Evolutionary conservation across 1,140 invertebrate species (phyloP).

Genomic region (Drosophila hydei): DNA sequence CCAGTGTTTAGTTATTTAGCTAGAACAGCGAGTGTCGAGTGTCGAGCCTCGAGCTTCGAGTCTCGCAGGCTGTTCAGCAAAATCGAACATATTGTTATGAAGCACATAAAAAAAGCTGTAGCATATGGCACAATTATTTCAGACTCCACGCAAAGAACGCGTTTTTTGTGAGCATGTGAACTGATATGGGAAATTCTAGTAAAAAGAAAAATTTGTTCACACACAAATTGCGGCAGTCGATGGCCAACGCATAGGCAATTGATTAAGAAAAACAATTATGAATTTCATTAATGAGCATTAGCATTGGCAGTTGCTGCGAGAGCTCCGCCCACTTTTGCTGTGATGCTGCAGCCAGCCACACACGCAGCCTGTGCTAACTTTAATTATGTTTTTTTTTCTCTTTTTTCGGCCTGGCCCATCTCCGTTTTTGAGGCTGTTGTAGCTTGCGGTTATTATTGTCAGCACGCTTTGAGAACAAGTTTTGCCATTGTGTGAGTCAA

Average conservation of each 20-base stretch:
- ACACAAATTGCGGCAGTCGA: neutral
- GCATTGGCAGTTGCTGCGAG: no score
- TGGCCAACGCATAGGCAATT: neutral
- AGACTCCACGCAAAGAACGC: constrained; percentile 2
- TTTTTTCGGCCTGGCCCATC: constrained; percentile 8
- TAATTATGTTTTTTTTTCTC: constrained; percentile 5
- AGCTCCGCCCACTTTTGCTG: no score
- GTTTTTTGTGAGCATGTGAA: constrained; percentile 6
- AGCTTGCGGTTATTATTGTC: constrained; percentile 49
- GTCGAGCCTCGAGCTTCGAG: no score
- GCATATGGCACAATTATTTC: constrained; percentile 3
- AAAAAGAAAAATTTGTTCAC: neutral
- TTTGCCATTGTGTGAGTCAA: constrained; percentile 43
- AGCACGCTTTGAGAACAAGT: constrained; percentile 50
- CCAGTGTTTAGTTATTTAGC: no score
- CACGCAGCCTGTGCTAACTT: neutral
- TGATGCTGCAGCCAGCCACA: no score
- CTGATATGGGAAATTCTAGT: neutral
- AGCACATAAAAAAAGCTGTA: neutral
- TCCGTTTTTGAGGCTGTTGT: constrained; percentile 8
- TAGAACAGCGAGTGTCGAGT: no score
- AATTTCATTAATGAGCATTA: no score
- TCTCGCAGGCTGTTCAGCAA: no score
- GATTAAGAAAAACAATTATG: neutral
- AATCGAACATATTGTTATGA: no score